Percentiles rank a stretch among this genome's conserved stretches.
phyloP scores from a whole-genome alignment of 1,140 invertebrate genomes.

The Lasaia peninsularis region DNA sequence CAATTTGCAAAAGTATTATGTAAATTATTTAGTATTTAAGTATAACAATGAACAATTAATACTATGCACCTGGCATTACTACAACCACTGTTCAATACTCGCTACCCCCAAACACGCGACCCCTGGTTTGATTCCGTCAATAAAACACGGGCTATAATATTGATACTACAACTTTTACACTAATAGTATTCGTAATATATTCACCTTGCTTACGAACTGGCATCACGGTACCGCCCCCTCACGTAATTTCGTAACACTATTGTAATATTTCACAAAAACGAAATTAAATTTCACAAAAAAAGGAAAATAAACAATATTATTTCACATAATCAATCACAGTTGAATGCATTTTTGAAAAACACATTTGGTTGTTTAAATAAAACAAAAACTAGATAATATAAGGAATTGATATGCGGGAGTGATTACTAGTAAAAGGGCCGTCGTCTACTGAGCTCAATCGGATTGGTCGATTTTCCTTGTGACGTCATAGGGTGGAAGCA shows the following conservation, averaged over 20 bases:
- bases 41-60: neutral
- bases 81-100: neutral
- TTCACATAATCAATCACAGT: conserved; percentile 58
- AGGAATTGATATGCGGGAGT: conserved; percentile 54
- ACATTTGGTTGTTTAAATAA: conserved; percentile 57
- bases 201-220: conserved; percentile 78
- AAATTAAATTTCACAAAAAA: conserved; percentile 52
- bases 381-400: conserved; percentile 58
- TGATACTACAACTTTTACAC: conserved; percentile 22
- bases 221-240: conserved; percentile 75
- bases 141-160: conserved; percentile 16
- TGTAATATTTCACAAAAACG: conserved; percentile 54
- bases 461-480: conserved; percentile 74
- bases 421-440: conserved; percentile 54
- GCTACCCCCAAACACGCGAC: neutral
- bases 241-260: conserved; percentile 63
- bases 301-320: conserved; percentile 43
- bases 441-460: conserved; percentile 59
- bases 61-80: neutral
- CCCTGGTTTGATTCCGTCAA: conserved; percentile 11
- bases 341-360: conserved; percentile 49
- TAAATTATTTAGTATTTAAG: neutral
- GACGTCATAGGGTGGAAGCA: conserved; percentile 72
- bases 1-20: neutral
- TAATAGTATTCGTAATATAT: conserved; percentile 31